Conservation (phyloP, 2,113 vertebrate species). For the Mus pahari region DNA sequence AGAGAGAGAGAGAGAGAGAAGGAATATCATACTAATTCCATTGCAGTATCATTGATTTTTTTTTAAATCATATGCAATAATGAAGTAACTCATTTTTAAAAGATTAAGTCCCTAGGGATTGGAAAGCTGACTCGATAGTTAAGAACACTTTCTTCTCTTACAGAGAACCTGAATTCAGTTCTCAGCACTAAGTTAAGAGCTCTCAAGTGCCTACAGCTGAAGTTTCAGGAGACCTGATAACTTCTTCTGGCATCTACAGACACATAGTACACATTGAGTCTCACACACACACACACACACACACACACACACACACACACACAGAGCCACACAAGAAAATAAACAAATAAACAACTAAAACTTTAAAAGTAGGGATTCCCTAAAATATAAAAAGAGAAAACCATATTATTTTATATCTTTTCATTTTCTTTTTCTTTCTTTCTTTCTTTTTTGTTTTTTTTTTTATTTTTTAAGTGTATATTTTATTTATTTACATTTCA, state of each 20-base stretch:
- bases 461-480: no score
- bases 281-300: not conserved
- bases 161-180: not conserved
- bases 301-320: not conserved
- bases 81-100: not conserved
- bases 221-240: not conserved
- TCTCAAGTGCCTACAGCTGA: not conserved
- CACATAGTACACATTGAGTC: not conserved
- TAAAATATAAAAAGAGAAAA: not conserved
- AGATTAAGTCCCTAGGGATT: not conserved
- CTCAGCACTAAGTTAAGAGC: not conserved
- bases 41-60: not conserved
- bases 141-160: not conserved
- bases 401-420: not conserved
- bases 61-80: not conserved
- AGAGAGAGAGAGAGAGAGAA: no score
- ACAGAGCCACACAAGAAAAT: no score
- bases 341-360: not conserved
- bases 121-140: not conserved
- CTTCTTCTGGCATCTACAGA: not conserved
- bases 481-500: no score
- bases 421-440: not conserved
- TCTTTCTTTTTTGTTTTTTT: no score
- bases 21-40: not conserved
- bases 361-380: not conserved